phyloP scores from a whole-genome alignment of 2,888 invertebrate species.

The Parnassius smintheus region DNA sequence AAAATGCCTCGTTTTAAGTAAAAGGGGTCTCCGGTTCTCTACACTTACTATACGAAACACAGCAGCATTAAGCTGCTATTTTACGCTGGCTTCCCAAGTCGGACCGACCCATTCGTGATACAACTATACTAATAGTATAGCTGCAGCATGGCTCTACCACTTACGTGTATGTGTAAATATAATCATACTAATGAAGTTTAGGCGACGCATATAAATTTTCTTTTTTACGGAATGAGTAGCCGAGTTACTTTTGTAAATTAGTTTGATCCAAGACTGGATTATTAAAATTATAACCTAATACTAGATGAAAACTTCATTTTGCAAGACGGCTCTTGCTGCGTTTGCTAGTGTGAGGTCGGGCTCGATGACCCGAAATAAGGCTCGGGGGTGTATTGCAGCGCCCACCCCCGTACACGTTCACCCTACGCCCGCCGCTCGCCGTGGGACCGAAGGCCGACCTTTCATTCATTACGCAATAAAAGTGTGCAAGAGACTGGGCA shows the following conservation, averaged over 20 bases:
- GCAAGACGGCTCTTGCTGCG: constrained; percentile 67
- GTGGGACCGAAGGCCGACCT: constrained; percentile 65
- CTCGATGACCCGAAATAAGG: constrained; percentile 81
- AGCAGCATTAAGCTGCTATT: no score
- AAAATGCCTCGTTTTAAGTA: no score
- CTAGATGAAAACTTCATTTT: constrained; percentile 71
- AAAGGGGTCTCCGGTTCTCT: no score
- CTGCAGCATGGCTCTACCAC: no score
- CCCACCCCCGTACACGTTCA: constrained; percentile 41
- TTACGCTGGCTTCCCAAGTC: no score
- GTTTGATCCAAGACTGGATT: constrained; percentile 36
- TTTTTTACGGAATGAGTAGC: neutral
- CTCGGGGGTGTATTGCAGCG: constrained; percentile 65
- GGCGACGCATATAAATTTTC: no score
- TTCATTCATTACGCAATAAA: constrained; percentile 80
- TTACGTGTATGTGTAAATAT: no score
- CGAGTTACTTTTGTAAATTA: constrained; percentile 19
- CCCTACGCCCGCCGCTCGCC: constrained; percentile 41
- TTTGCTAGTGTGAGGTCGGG: constrained; percentile 64
- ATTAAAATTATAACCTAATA: constrained; percentile 61
- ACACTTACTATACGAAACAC: no score
- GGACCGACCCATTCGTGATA: no score
- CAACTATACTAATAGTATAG: no score
- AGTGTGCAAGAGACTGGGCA: constrained; percentile 48
- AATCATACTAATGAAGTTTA: no score